Conservation (phyloP, 2,888 invertebrate species). For the Epinotia demarniana region DNA sequence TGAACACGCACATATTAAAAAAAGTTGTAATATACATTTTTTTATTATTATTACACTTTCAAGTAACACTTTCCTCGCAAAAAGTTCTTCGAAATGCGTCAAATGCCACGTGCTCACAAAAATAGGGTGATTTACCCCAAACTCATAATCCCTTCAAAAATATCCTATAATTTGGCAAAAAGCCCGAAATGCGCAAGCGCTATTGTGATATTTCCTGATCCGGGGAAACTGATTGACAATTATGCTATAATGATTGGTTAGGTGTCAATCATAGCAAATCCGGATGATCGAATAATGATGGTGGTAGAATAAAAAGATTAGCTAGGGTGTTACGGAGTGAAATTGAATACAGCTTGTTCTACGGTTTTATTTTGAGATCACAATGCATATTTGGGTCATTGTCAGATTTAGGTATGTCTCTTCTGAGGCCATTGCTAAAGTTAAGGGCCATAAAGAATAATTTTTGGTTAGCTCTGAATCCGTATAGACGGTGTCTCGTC, state of each 20-base stretch:
- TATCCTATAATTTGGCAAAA: conserved; percentile 43
- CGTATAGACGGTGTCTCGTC: too few species aligned
- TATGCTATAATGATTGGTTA: conserved; percentile 25
- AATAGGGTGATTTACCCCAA: conserved; percentile 21
- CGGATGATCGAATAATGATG: conserved; percentile 25
- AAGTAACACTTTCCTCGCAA: background rate
- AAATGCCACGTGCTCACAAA: conserved; percentile 30
- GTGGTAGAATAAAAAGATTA: conserved; percentile 12
- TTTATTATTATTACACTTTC: background rate
- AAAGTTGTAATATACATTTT: background rate
- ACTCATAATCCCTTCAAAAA: conserved; percentile 41
- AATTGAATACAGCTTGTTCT: background rate
- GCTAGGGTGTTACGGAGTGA: background rate
- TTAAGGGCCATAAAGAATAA: too few species aligned
- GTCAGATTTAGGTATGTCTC: too few species aligned
- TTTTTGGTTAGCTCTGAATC: too few species aligned
- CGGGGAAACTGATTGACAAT: conserved; percentile 40
- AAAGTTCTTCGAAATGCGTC: background rate
- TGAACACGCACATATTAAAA: background rate
- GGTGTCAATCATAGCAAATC: conserved; percentile 34
- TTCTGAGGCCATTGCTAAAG: too few species aligned
- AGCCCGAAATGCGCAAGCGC: conserved; percentile 34
- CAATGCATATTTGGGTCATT: too few species aligned
- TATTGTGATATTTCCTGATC: conserved; percentile 29
- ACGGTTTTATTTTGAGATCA: background rate